These are phyloP conservation scores for Aleadryas rufinucha DNA, from an alignment of 2,113 vertebrate species.

Conservation along the genomic window DNA sequence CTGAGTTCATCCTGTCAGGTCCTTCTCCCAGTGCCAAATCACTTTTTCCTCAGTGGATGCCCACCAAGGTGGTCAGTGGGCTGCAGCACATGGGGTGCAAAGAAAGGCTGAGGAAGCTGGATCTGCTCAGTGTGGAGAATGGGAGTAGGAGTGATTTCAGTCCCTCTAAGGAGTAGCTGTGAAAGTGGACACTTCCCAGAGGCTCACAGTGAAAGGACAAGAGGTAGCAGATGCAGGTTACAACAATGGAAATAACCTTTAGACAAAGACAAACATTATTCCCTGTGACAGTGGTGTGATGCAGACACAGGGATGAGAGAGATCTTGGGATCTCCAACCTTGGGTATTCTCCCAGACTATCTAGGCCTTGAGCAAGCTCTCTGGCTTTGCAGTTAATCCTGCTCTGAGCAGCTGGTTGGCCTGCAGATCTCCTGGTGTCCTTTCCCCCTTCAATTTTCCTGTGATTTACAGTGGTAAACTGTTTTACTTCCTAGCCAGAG, in stretches of 20 bases:
- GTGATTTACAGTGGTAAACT: background rate
- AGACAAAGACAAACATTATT: background rate
- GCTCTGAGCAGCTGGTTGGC: background rate
- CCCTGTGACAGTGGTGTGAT: background rate
- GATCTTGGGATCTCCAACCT: background rate
- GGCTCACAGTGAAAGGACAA: background rate
- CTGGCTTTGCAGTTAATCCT: background rate
- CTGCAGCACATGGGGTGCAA: background rate
- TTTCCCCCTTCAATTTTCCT: background rate
- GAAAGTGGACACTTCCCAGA: background rate
- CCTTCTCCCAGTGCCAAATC: background rate
- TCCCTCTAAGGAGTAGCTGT: background rate
- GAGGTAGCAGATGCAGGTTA: background rate
- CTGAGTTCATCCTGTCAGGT: background rate
- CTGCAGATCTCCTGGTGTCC: background rate
- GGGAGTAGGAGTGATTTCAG: background rate
- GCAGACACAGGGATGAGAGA: background rate
- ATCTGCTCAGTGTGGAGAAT: background rate
- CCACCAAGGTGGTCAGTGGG: background rate
- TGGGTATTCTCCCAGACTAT: background rate
- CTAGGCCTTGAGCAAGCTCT: background rate
- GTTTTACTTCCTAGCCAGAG: background rate
- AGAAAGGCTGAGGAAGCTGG: background rate
- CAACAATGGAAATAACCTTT: background rate
- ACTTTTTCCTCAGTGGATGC: background rate